Evolutionary conservation across 1,140 invertebrate genomes (phyloP), one percentile per base, ranked within the genome.

Genomic region (Drosophila gunungcola): DNA sequence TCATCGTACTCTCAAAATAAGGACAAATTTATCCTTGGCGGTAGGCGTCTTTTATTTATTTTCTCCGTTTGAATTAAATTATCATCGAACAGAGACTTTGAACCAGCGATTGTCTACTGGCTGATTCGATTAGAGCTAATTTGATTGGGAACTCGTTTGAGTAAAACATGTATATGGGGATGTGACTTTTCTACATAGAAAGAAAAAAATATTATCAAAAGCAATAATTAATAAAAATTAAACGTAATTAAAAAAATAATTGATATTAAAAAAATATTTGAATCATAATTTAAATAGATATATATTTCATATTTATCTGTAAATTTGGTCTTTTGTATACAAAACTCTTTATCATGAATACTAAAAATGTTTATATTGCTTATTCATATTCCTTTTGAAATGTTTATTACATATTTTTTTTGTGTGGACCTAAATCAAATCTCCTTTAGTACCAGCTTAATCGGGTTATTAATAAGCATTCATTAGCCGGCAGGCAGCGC

Each of bases 381-480:
- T 32, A 6, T 32, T 32, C 7, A 32, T 32, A 32, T 7, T 32
- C 6, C 5, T 7, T 7, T 32, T 2, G 6, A 32, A 32, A 1
- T 32, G 29, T 32, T 32, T 32, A 13, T 11, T 0, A 32, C 2
- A 34, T 49, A 32, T 4, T 49, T 49, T 9, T 13, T 32, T 25
- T 34, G 4, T 9, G 34, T 58, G 60, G 4, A 32, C 3, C 63
- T 46, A 69, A 69, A 29, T 34, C 51, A 16, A 10, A 56, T 21
- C 9, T 16, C 10, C 27, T 13, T 45, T 21, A 27, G 27, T 4
- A 38, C 16, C 25, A 13, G 39, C 64, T 51, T 82, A 82, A 82
- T 82, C 80, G 79, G 79, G 72, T 82, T 82, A 82, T 77, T 82
- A 82, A 82, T 82, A 81, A 78, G 80, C 78, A 74, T 82, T 82